phyloP scores from a whole-genome alignment of 2,888 invertebrate species.

The Pachliopta kotzebuea region DNA sequence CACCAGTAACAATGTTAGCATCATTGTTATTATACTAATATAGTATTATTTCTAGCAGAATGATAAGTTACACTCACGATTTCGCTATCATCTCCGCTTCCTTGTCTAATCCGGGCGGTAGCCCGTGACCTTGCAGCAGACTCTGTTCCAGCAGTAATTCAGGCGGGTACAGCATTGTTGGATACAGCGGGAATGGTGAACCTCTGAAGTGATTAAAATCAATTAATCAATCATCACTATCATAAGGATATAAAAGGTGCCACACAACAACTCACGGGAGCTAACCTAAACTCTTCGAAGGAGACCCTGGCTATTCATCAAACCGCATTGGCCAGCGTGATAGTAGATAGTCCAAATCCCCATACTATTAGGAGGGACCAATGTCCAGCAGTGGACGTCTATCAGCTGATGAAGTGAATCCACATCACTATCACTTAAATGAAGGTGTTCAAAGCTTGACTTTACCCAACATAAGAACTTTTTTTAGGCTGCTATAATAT shows the following conservation, averaged over 20 bases:
- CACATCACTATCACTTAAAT: neutral
- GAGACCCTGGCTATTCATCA: no score
- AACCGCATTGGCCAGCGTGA: no score
- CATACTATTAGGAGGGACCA: no score
- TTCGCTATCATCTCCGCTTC: conserved; percentile 76
- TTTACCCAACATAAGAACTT: no score
- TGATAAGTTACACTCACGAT: conserved; percentile 52
- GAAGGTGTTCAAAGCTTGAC: no score
- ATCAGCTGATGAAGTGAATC: no score
- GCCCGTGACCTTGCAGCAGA: conserved; percentile 77
- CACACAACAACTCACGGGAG: no score
- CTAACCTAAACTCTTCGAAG: no score
- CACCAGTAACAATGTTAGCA: neutral
- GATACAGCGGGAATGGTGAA: conserved; percentile 73
- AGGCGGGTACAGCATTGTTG: conserved; percentile 76
- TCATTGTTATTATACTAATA: neutral
- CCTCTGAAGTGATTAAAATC: conserved; percentile 48
- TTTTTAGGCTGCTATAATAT: no score
- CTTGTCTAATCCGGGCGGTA: conserved; percentile 72
- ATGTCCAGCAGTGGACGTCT: no score
- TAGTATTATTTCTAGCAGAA: neutral
- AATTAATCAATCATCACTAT: neutral
- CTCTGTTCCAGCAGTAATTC: conserved; percentile 72
- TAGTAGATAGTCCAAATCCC: no score
- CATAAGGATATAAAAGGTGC: no score